Conservation (phyloP, 2,797 vertebrate species). For the Ceryle rudis region DNA sequence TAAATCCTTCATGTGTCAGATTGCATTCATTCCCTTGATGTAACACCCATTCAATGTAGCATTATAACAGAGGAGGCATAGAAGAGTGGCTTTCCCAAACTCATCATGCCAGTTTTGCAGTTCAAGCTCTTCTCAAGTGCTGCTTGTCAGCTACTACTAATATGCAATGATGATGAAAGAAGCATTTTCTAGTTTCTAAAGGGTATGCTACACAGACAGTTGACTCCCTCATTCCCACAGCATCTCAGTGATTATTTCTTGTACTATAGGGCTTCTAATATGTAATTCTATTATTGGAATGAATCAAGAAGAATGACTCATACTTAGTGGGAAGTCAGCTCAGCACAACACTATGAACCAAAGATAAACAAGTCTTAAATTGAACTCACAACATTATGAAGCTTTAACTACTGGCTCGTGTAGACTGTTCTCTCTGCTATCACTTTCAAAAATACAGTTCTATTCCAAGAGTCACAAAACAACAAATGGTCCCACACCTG, state of each 20-base stretch:
- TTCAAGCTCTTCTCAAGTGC: neutral
- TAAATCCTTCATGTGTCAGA: neutral
- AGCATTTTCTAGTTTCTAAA: neutral
- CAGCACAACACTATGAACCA: neutral
- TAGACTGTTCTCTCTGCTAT: neutral
- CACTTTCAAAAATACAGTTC: neutral
- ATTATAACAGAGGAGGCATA: neutral
- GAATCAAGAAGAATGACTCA: neutral
- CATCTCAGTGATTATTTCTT: neutral
- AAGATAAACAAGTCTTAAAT: neutral
- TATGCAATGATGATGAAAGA: neutral
- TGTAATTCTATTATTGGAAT: neutral
- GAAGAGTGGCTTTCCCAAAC: neutral
- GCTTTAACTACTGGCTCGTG: neutral
- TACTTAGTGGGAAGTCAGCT: neutral
- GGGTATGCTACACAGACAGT: neutral
- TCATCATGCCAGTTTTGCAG: neutral
- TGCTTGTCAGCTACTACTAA: neutral
- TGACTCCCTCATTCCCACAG: neutral
- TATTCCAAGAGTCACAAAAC: neutral
- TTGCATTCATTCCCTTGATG: neutral
- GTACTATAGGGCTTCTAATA: neutral
- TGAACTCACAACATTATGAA: neutral
- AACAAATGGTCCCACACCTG: neutral
- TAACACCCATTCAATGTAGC: neutral